Evolutionary conservation across 2,113 vertebrate genomes (phyloP), one percentile per base, ranked within the genome.

Genomic region (Cololabis saira): DNA sequence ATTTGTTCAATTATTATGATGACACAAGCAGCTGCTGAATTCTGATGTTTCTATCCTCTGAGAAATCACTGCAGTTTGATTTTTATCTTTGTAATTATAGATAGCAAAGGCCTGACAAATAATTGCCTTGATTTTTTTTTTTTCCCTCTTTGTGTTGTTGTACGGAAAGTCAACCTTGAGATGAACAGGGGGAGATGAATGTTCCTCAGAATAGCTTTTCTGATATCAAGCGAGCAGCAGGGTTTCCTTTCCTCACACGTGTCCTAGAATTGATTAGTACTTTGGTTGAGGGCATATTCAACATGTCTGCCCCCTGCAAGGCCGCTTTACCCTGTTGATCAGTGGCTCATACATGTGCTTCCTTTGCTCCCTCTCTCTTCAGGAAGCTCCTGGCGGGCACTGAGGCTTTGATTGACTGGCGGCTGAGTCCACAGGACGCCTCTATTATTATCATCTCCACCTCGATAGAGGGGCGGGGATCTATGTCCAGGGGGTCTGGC

Each of bases 371-470:
- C 75, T 74, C 53, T 43, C 87, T 78, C 76, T 71, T 82, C 90
- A 81, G 88, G 69, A 86, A 82, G 88, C 89, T 91, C 90, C 90
- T 88, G 76, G 69, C 86, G 90, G 83, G 90, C 77, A 12, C 63
- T 10, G 61, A 73, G 71, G 84, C 85, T 88, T 90, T 70, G 79
- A 89, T 91, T 91, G 92, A 88, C 91, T 91, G 91, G 86, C 86
- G 86, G 91, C 87, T 74, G 72, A 92, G 91, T 89, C 90, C 66
- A 68, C 91, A 71, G 88, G 90, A 91, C 82, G 78, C 86, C 81
- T 90, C 90, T 89, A 88, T 93, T 92, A 90, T 90, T 91, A 90
- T 89, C 86, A 88, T 90, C 83, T 92, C 88, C 79, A 90, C 77
- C 57, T 80, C 70, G 44, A 81, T 71, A 59, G 84, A 82, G 85